A percentile compares a stretch with the other conserved stretches of the same genome.
Evolutionary conservation across 2,797 vertebrate species (phyloP).

Genomic region (Trematomus bernacchii): DNA sequence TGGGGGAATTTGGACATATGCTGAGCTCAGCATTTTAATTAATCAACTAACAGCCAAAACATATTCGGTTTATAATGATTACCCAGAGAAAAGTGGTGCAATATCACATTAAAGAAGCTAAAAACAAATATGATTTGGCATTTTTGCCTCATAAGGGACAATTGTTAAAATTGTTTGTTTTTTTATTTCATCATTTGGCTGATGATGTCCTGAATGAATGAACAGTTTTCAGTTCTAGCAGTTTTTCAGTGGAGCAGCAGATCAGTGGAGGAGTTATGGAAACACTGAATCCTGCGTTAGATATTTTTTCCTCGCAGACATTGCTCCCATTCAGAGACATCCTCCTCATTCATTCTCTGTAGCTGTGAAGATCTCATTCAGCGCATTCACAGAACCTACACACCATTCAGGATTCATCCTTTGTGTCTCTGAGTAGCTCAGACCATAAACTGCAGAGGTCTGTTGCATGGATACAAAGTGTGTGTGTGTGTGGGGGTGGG

Average conservation of each 20-base stretch:
- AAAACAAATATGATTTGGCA: background rate
- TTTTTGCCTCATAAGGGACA: background rate
- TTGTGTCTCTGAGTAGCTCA: constrained; percentile 68
- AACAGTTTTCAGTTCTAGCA: background rate
- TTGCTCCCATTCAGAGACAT: constrained; percentile 61
- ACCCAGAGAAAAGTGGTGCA: background rate
- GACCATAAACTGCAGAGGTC: constrained; percentile 50
- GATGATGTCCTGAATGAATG: constrained; percentile 3
- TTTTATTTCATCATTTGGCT: background rate
- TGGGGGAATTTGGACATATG: background rate
- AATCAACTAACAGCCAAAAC: background rate
- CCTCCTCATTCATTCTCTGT: constrained; percentile 65
- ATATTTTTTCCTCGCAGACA: constrained; percentile 27
- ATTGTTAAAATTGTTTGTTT: background rate
- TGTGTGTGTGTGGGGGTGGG: constrained; percentile 40
- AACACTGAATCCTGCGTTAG: constrained; percentile 34
- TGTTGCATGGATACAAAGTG: constrained; percentile 72
- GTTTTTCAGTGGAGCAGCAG: constrained; percentile 15
- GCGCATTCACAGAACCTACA: constrained; percentile 51
- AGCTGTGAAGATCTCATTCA: constrained; percentile 73
- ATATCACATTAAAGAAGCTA: background rate
- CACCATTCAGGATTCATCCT: constrained; percentile 71
- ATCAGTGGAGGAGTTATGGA: constrained; percentile 26
- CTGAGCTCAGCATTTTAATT: constrained; percentile 1
- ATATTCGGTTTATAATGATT: background rate